phyloP scores from a whole-genome alignment of 2,888 invertebrate species.

The Byasa hedistus region DNA sequence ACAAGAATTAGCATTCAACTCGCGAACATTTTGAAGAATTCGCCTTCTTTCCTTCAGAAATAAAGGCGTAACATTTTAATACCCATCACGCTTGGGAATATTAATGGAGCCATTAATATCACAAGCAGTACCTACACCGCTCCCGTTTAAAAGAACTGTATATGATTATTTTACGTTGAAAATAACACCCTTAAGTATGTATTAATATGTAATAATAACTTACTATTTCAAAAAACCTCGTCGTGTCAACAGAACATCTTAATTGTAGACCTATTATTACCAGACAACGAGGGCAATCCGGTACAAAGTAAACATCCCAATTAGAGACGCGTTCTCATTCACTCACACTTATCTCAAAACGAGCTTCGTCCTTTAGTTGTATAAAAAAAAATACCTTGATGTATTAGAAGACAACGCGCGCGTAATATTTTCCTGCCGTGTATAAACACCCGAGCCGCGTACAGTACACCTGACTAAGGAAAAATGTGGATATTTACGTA shows the following conservation, averaged over 20 bases:
- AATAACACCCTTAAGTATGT: too few relatives aligned
- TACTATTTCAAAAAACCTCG: too few relatives aligned
- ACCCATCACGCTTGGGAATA: constrained; percentile 29
- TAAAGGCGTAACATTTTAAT: constrained; percentile 32
- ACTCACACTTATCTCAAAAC: too few relatives aligned
- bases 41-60: constrained; percentile 29
- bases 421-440: not conserved
- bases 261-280: too few relatives aligned
- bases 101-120: constrained; percentile 31
- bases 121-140: constrained; percentile 10
- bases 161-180: too few relatives aligned
- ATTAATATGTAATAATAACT: too few relatives aligned
- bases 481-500: constrained; percentile 18
- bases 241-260: too few relatives aligned
- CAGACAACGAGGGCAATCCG: too few relatives aligned
- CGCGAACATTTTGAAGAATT: constrained; percentile 26
- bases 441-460: not conserved
- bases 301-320: too few relatives aligned
- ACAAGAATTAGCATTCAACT: constrained; percentile 27
- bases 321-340: too few relatives aligned
- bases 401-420: not conserved
- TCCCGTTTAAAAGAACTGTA: not conserved
- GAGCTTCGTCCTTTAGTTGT: too few relatives aligned
- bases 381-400: too few relatives aligned
- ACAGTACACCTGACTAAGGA: constrained; percentile 7